These are phyloP conservation scores for Aeoliscus strigatus DNA, from an alignment of 2,797 vertebrate genomes.

Conservation along the genomic window DNA sequence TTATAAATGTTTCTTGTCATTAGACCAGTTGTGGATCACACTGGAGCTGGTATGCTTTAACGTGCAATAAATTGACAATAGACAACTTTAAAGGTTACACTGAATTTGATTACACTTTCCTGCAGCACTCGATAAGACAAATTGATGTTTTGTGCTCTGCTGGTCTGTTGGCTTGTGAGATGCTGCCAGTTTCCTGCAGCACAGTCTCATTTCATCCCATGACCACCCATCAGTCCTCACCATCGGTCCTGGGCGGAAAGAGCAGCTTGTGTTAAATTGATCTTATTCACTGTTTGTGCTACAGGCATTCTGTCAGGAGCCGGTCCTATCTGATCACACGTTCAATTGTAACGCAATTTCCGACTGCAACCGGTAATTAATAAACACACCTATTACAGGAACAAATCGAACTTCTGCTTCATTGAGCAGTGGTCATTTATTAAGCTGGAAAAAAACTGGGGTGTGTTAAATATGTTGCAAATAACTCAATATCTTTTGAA, in stretches of 20 bases:
- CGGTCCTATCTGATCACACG: conserved; percentile 61
- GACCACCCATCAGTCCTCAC: conserved; percentile 44
- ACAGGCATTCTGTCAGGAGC: conserved; percentile 49
- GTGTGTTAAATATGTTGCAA: conserved; percentile 18
- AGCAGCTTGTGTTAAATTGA: conserved; percentile 57
- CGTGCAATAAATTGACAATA: neutral
- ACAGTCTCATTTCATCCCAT: conserved; percentile 27
- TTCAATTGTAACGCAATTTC: conserved; percentile 54
- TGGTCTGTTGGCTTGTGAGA: conserved; percentile 15
- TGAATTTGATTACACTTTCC: neutral
- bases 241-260: conserved; percentile 22
- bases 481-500: conserved; percentile 27
- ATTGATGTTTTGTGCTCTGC: conserved; percentile 2
- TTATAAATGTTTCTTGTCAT: too few relatives aligned
- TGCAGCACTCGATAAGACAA: neutral
- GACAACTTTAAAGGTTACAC: neutral
- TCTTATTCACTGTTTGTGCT: conserved; percentile 42
- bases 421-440: conserved; percentile 31
- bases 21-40: too few relatives aligned
- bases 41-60: too few relatives aligned
- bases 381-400: conserved; percentile 57
- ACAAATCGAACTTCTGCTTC: conserved; percentile 46
- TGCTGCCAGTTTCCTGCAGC: conserved; percentile 13
- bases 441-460: conserved; percentile 6
- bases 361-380: conserved; percentile 50